phyloP scores from a whole-genome alignment of 2,888 invertebrate genomes.

The Pheosia gnoma region DNA sequence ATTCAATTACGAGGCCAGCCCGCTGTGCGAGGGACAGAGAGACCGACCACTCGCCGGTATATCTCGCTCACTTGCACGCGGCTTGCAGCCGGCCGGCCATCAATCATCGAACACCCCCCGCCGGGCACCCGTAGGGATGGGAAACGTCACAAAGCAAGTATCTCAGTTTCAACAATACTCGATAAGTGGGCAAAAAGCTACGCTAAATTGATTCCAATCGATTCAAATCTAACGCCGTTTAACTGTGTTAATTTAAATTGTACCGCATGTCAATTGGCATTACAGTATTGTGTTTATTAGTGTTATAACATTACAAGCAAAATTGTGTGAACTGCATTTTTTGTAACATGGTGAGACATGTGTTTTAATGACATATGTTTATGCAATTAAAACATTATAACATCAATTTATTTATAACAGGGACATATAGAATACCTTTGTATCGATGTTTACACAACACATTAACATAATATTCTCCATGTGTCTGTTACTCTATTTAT shows the following conservation, averaged over 20 bases:
- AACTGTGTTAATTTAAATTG: slow-evolving; percentile 57
- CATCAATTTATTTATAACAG: no score
- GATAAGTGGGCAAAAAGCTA: slow-evolving; percentile 79
- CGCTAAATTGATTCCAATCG: slow-evolving; percentile 76
- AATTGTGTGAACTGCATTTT: neutral
- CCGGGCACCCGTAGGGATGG: slow-evolving; percentile 77
- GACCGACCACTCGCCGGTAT: slow-evolving; percentile 43
- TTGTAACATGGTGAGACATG: no score
- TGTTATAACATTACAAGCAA: slow-evolving; percentile 3
- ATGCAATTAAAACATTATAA: no score
- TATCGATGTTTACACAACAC: no score
- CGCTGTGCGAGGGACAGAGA: slow-evolving; percentile 66
- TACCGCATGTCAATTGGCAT: slow-evolving; percentile 27
- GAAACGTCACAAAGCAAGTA: slow-evolving; percentile 74
- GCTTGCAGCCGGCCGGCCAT: slow-evolving; percentile 75
- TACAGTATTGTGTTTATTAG: slow-evolving; percentile 16
- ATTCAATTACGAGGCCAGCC: slow-evolving; percentile 81
- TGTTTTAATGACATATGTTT: no score
- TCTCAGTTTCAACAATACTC: slow-evolving; percentile 72
- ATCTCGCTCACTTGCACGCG: slow-evolving; percentile 54
- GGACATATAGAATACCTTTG: no score
- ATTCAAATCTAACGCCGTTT: slow-evolving; percentile 65
- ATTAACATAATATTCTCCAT: no score
- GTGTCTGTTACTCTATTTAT: no score
- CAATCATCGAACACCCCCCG: slow-evolving; percentile 82